Percentiles rank a stretch among this genome's conserved stretches.
These are phyloP conservation scores for Vannuccia rotundouncinata DNA, from an alignment of 2,888 invertebrate species.

Conservation along the genomic window DNA sequence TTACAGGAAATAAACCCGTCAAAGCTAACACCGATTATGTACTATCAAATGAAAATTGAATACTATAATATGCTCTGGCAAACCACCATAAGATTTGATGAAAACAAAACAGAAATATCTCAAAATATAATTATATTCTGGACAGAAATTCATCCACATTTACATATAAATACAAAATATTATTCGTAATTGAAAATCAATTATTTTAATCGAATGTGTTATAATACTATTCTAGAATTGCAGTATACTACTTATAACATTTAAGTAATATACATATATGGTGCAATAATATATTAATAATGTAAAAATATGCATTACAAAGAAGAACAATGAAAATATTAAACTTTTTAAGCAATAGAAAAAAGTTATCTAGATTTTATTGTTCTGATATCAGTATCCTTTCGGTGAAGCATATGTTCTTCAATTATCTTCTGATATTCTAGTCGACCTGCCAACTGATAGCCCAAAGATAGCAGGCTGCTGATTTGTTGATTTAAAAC, in stretches of 20 bases:
- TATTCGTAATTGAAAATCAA: too few relatives aligned
- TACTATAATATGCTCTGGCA: too few relatives aligned
- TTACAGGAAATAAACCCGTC: neutral
- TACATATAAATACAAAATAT: too few relatives aligned
- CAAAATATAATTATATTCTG: too few relatives aligned
- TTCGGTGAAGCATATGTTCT: constrained; percentile 68
- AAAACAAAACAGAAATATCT: too few relatives aligned
- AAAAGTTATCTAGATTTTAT: neutral
- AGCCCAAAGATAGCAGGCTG: constrained; percentile 58
- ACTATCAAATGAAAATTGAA: too few relatives aligned
- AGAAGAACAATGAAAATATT: neutral
- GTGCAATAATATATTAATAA: neutral
- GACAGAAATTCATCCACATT: too few relatives aligned
- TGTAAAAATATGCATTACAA: neutral
- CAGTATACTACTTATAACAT: neutral
- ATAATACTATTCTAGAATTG: too few relatives aligned
- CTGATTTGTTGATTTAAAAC: neutral
- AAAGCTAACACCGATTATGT: neutral
- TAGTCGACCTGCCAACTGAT: constrained; percentile 67
- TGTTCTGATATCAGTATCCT: neutral
- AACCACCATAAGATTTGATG: too few relatives aligned
- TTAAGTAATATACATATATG: neutral
- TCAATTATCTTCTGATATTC: constrained; percentile 69
- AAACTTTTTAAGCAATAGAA: neutral
- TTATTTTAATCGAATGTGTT: too few relatives aligned